Evolutionary conservation across 2,888 invertebrate genomes (phyloP), one percentile per base, ranked within the genome.

Genomic region (Limnephilus marmoratus): DNA sequence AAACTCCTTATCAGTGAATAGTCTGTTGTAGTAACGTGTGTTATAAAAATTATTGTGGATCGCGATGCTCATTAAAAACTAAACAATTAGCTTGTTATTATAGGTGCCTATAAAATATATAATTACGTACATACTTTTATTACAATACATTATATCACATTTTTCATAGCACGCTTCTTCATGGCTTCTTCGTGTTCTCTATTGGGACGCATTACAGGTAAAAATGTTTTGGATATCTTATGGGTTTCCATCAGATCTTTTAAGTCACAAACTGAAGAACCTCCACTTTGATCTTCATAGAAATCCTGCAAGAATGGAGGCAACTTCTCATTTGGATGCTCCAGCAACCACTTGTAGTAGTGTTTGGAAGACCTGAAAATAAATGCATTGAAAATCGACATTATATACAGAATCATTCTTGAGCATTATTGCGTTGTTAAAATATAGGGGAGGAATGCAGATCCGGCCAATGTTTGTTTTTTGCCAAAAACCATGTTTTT

Each of bases 321-420:
- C 13, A 94, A 94, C 82, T 94, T 94, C 31, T 95, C 94, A 11
- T 95, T 94, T 0, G 95, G 94, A 93, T 94, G 94, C 37, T 94
- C 94, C 9, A 93, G 91, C 18, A 95, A 93, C 93, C 95, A 94
- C 83, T 94, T 89, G 92, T 91, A 94, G 91, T 94, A 95, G 0
- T 94, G 94, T 93, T 94, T 94, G 5, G 95, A 95, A 5, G 95
- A 95, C 87, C 95, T 95, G 90, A 49, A 93, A 93, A 90, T 92
- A 90, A 90, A 29, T 2, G 13, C 68, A 24, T 68, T 68, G 7
- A 68, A 68, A 68, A 24, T 68, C n/a, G 5, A 5, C 2, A 68
- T n/a, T 68, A 68, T 9, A n/a, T 7, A 68, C 2, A 68, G 24
- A 68, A 24, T 68, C 68, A 68, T 5, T 68, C n/a, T 68, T 9